Evolutionary conservation across 2,113 vertebrate species (phyloP).

Genomic region (Zapornia atra): DNA sequence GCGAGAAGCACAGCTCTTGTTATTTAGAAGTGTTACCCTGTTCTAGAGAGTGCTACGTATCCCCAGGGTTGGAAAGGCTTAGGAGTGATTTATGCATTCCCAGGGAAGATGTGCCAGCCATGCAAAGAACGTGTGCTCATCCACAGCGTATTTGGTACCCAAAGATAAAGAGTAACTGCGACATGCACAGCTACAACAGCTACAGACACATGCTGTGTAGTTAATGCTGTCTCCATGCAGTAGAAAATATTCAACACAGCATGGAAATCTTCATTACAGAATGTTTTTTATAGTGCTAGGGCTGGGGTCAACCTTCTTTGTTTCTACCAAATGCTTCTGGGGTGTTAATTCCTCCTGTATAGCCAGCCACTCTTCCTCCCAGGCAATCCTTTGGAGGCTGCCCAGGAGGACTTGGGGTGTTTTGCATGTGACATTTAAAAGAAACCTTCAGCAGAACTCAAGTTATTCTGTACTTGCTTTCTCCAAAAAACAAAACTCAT

Average conservation of each 20-base stretch:
- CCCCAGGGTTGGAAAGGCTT: background rate
- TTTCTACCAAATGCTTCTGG: background rate
- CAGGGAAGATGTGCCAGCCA: background rate
- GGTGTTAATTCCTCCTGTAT: background rate
- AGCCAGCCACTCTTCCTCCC: background rate
- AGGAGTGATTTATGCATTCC: rapidly evolving
- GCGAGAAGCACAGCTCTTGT: background rate
- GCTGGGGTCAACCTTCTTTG: background rate
- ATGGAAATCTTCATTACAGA: background rate
- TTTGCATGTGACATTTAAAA: background rate
- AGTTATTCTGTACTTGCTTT: background rate
- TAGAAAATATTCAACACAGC: background rate
- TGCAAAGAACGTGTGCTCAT: rapidly evolving
- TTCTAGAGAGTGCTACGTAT: background rate
- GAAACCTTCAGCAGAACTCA: background rate
- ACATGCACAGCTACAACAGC: rapidly evolving
- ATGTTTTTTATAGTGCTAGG: background rate
- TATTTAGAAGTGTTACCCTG: rapidly evolving
- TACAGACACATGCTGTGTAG: background rate
- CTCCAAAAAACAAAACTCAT: background rate
- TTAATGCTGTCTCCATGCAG: background rate
- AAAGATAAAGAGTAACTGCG: background rate
- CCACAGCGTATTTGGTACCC: rapidly evolving
- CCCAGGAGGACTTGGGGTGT: background rate
- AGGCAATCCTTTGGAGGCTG: background rate